These are phyloP conservation scores for Tichodroma muraria DNA, from an alignment of 2,113 vertebrate species.

Conservation along the genomic window DNA sequence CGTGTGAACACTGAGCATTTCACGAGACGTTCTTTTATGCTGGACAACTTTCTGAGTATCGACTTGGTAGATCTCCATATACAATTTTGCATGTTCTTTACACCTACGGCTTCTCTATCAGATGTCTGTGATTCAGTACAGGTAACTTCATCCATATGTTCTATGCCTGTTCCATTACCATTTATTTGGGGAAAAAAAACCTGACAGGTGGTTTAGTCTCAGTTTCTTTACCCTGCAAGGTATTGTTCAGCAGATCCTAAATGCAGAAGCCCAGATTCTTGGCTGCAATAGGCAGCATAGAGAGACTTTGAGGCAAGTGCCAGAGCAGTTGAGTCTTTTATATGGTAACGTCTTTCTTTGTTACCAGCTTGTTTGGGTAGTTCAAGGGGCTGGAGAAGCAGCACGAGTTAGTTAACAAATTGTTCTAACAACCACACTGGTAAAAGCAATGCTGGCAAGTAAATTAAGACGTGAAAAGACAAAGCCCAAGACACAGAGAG, in stretches of 20 bases:
- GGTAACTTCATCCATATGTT: neutral
- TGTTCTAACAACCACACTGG: neutral
- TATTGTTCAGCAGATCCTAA: neutral
- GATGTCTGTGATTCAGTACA: neutral
- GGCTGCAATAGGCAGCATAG: neutral
- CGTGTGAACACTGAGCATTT: conserved; percentile 45
- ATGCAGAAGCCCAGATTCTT: neutral
- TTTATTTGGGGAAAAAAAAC: neutral
- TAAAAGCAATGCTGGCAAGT: neutral
- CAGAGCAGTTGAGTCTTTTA: neutral
- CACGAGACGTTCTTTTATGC: conserved; percentile 33
- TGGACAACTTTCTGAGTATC: conserved; percentile 6
- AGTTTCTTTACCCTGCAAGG: neutral
- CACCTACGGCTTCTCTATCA: neutral
- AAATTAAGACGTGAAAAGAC: neutral
- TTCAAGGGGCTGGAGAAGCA: neutral
- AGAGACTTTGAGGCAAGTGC: neutral
- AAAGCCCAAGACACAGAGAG: neutral
- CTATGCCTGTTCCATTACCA: neutral
- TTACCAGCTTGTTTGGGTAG: neutral
- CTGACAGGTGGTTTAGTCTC: neutral
- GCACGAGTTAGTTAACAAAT: neutral
- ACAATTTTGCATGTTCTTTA: neutral
- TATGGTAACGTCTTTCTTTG: neutral
- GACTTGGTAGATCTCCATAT: conserved; percentile 3